Evolutionary conservation across 1,140 invertebrate genomes (phyloP), one percentile per base, ranked within the genome.

Genomic region (Conus betulinus): DNA sequence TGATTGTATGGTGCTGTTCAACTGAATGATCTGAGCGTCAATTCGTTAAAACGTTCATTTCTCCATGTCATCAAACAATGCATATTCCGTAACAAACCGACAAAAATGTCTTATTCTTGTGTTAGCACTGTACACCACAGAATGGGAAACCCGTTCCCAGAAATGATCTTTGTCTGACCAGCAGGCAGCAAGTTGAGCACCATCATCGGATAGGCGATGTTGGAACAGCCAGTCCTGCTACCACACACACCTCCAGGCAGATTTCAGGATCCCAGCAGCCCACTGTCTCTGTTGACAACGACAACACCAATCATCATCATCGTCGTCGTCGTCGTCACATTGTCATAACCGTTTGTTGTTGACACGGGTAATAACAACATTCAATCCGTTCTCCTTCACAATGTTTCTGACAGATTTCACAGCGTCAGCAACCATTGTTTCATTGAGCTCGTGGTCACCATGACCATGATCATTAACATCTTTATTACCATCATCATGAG

Each of bases 191-290:
- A 88, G 60, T 93, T 90, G 6, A 95, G 91, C 15, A 95, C 94
- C 13, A 95, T 91, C 11, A 91, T 90, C 0, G 94, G 93, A 86
- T 95, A 95, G 25, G 94, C 94, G 78, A 95, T 93, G 87, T 95
- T 94, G 79, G 90, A 89, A 88, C 94, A 95, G 2, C 94, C 94
- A 2, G 91, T 90, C 13, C 82, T 52, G 88, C 92, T 93, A 15
- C 92, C 93, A 91, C 94, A 95, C 94, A 95, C 23, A 95, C 89
- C 67, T 90, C 82, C 85, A 89, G 91, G 90, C 94, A 95, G 2
- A 91, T 85, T 20, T 93, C 92, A 51, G 94, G 91, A 84, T 94
- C 93, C 78, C 93, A 88, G 90, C 96, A 96, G 2, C 94, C 96
- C 51, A 96, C 94, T 86, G 96, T 95, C 88, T 96, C 95, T 94